These are phyloP conservation scores for Nettapus auritus DNA, from an alignment of 2,113 vertebrate genomes.

Conservation along the genomic window DNA sequence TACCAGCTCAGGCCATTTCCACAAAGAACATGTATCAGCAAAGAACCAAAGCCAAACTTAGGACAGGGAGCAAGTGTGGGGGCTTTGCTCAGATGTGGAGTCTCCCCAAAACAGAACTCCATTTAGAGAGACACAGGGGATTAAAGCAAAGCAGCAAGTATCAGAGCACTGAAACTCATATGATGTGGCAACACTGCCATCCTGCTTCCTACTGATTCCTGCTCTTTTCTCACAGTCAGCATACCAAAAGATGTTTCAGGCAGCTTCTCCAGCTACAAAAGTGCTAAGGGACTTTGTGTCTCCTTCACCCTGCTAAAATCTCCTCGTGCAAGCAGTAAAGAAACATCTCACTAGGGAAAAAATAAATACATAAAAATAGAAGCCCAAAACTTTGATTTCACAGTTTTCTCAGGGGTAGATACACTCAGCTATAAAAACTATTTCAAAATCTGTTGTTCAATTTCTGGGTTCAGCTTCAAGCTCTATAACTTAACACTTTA, in stretches of 20 bases:
- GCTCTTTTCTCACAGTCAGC: not conserved
- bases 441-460: not conserved
- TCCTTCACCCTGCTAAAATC: not conserved
- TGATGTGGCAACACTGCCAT: slow-evolving; percentile 59
- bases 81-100: fast-evolving
- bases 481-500: not conserved
- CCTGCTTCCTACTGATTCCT: slow-evolving; percentile 25
- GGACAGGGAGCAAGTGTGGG: fast-evolving
- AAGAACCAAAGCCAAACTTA: not conserved
- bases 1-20: not conserved
- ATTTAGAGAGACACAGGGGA: fast-evolving
- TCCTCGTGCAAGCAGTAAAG: not conserved
- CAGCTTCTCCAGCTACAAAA: not conserved
- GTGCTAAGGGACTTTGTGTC: not conserved
- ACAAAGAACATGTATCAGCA: not conserved
- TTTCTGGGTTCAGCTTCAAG: not conserved
- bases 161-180: not conserved
- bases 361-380: not conserved
- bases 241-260: not conserved
- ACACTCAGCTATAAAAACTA: not conserved
- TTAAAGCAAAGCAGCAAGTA: not conserved
- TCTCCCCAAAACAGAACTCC: fast-evolving
- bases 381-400: not conserved
- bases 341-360: not conserved
- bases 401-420: not conserved